A percentile compares a stretch with the other conserved stretches of the same genome.
phyloP scores from a whole-genome alignment of 2,888 invertebrate genomes.

The Junonia oenone region DNA sequence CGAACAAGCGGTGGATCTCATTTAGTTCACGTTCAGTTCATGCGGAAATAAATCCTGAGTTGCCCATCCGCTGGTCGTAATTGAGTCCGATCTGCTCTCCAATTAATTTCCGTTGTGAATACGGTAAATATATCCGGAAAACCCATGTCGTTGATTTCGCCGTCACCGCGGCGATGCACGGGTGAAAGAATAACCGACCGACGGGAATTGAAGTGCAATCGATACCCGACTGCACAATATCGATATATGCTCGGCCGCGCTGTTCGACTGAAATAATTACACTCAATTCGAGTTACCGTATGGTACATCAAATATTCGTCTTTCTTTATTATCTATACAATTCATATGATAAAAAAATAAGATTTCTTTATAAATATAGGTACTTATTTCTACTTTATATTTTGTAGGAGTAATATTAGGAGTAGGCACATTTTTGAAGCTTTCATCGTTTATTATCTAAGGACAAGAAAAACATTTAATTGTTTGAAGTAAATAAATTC shows the following conservation, averaged over 20 bases:
- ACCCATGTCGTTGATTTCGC: conserved; percentile 24
- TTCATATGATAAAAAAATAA: too few species aligned
- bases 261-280: not conserved
- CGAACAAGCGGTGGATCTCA: conserved; percentile 41
- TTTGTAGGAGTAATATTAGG: too few species aligned
- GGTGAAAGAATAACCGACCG: conserved; percentile 10
- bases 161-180: conserved; percentile 12
- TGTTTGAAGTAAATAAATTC: too few species aligned
- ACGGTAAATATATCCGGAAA: conserved; percentile 24
- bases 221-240: conserved; percentile 4
- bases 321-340: too few species aligned
- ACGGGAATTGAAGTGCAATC: conserved; percentile 15
- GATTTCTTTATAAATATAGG: too few species aligned
- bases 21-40: conserved; percentile 40
- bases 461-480: too few species aligned
- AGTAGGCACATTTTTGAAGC: too few species aligned
- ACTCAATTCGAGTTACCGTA: not conserved
- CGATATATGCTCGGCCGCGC: not conserved
- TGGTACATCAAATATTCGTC: not conserved
- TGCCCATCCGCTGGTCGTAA: conserved; percentile 37
- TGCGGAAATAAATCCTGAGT: conserved; percentile 47
- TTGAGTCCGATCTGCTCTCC: conserved; percentile 41
- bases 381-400: too few species aligned
- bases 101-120: conserved; percentile 40
- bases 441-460: too few species aligned